These are phyloP conservation scores for Himalopsyche tibetana DNA, from an alignment of 2,888 invertebrate species.

Conservation along the genomic window DNA sequence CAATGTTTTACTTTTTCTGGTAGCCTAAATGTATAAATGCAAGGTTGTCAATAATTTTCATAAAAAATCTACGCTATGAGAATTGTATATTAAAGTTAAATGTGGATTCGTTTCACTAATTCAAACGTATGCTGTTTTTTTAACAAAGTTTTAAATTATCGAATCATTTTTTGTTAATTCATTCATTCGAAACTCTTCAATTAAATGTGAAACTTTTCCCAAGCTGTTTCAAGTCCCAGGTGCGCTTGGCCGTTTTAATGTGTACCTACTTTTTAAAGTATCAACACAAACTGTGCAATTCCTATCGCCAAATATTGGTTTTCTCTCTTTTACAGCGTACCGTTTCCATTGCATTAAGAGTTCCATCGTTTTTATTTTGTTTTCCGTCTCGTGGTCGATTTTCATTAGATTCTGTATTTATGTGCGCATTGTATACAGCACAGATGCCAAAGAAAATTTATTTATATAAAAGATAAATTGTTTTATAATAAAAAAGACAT, in stretches of 20 bases:
- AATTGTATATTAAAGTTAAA: too few species aligned
- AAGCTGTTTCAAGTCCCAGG: not conserved
- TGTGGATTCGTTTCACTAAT: too few species aligned
- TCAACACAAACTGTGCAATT: conserved; percentile 20
- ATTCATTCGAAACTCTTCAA: not conserved
- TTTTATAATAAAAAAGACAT: too few species aligned
- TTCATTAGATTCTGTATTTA: not conserved
- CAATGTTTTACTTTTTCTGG: too few species aligned
- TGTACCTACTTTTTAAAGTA: conserved; percentile 30
- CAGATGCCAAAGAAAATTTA: not conserved
- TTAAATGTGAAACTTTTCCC: not conserved
- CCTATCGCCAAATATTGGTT: conserved; percentile 31
- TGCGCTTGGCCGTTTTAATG: not conserved
- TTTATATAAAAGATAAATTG: too few species aligned
- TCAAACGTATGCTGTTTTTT: too few species aligned
- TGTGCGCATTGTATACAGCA: not conserved
- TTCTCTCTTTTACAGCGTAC: conserved; percentile 16
- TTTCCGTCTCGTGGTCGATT: not conserved
- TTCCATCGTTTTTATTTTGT: not conserved
- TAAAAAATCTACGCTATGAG: too few species aligned
- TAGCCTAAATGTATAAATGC: too few species aligned
- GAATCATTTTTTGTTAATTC: too few species aligned
- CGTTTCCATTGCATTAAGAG: conserved; percentile 5
- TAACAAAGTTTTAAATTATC: too few species aligned
- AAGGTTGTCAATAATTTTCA: too few species aligned